Conservation (phyloP, 92 coral and sea anemone genomes). For the Isaurus tuberculatus region DNA sequence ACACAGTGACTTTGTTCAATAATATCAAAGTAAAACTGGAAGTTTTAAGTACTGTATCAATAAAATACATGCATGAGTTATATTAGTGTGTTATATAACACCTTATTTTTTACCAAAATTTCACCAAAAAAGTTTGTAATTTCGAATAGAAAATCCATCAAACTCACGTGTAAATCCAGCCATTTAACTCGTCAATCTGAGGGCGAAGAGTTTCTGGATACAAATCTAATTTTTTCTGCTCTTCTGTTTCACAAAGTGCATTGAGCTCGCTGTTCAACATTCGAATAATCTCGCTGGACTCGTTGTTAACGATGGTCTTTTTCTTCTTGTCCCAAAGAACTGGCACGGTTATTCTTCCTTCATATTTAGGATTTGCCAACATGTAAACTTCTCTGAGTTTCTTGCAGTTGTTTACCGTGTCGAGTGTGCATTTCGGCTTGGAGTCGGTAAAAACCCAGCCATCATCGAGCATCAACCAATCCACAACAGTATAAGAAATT, state of each 20-base stretch:
- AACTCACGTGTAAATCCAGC: constrained; percentile 85
- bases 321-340: constrained; percentile 85
- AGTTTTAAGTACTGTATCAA: too few species aligned
- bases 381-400: constrained; percentile 76
- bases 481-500: constrained; percentile 72
- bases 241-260: constrained; percentile 84
- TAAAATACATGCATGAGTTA: too few species aligned
- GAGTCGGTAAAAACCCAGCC: constrained; percentile 86
- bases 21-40: too few species aligned
- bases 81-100: too few species aligned
- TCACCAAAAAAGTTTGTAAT: too few species aligned
- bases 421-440: constrained; percentile 80
- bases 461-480: constrained; percentile 64
- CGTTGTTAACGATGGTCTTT: constrained; percentile 83
- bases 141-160: neutral
- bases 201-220: constrained; percentile 73
- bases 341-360: constrained; percentile 78
- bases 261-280: constrained; percentile 89
- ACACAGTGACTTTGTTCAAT: too few species aligned
- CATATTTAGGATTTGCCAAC: constrained; percentile 66
- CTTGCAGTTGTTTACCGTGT: constrained; percentile 79
- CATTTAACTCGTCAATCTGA: constrained; percentile 80
- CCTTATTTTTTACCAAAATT: too few species aligned
- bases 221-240: constrained; percentile 82
- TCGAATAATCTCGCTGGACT: constrained; percentile 91